Percentiles rank a stretch among this genome's conserved stretches.
Conservation (phyloP, 2,888 invertebrate species). For the Drosophila ezoana region DNA sequence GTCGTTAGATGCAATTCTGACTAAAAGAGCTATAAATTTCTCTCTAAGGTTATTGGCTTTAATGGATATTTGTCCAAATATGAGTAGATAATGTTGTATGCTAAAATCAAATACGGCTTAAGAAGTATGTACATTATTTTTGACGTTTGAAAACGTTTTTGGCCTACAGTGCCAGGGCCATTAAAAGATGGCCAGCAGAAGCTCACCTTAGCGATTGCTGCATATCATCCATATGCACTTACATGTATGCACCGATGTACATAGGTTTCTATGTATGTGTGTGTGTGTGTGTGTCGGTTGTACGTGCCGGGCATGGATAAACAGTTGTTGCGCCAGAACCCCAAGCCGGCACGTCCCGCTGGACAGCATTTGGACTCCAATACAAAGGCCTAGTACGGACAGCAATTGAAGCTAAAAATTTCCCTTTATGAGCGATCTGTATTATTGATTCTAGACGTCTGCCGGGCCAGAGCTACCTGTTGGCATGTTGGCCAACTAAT, state of each 20-base stretch:
- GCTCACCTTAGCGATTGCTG: conserved; percentile 29
- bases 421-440: conserved; percentile 68
- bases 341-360: conserved; percentile 51
- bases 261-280: background rate
- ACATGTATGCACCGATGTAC: conserved; percentile 6
- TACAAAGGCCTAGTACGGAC: conserved; percentile 27
- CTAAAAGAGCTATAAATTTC: background rate
- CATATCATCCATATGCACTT: conserved; percentile 31
- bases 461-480: conserved; percentile 40
- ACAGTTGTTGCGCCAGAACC: conserved; percentile 25
- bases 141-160: conserved; percentile 7
- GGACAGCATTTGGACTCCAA: conserved; percentile 43
- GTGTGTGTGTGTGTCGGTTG: background rate
- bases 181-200: conserved; percentile 14
- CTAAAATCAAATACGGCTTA: conserved; percentile 1
- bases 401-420: conserved; percentile 51
- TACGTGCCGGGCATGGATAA: conserved; percentile 65
- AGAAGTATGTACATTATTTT: conserved; percentile 8
- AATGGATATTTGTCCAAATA: conserved; percentile 15
- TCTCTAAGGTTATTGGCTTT: background rate
- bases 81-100: conserved; percentile 3
- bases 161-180: conserved; percentile 14
- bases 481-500: conserved; percentile 67
- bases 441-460: conserved; percentile 59
- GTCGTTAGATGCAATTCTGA: background rate